Conservation (phyloP, 2,888 invertebrate species). For the Incurvaria masculella region DNA sequence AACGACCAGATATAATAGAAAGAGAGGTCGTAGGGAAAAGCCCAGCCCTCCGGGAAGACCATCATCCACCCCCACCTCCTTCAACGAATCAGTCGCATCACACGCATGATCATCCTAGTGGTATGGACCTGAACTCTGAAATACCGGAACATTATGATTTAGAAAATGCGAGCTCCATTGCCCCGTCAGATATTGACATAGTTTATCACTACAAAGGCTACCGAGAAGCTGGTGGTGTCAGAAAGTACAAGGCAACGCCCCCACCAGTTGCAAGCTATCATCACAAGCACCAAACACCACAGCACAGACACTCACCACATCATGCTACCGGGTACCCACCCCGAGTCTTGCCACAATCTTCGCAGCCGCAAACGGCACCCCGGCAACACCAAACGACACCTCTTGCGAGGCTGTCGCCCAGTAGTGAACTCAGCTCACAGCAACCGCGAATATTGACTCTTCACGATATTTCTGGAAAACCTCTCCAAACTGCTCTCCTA, state of each 20-base stretch:
- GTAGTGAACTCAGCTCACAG: constrained; percentile 87
- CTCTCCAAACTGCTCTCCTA: constrained; percentile 81
- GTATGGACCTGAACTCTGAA: constrained; percentile 73
- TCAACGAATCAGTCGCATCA: constrained; percentile 69
- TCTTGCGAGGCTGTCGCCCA: constrained; percentile 84
- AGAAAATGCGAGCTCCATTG: constrained; percentile 96
- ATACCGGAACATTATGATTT: constrained; percentile 92
- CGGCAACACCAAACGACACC: constrained; percentile 88
- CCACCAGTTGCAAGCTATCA: constrained; percentile 74
- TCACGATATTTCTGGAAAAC: constrained; percentile 92
- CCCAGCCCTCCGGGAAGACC: constrained; percentile 74
- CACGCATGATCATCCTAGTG: constrained; percentile 68
- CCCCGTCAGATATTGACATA: constrained; percentile 96
- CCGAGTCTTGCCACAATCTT: constrained; percentile 66
- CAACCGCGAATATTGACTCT: constrained; percentile 90
- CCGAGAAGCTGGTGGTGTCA: constrained; percentile 76
- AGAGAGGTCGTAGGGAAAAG: constrained; percentile 83
- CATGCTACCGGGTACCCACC: constrained; percentile 74
- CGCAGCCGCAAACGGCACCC: constrained; percentile 64
- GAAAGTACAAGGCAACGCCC: constrained; percentile 86
- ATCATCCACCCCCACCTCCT: constrained; percentile 76
- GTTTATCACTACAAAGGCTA: constrained; percentile 96
- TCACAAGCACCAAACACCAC: constrained; percentile 71
- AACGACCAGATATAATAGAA: constrained; percentile 92
- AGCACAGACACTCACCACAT: constrained; percentile 75